Evolutionary conservation across 2,113 vertebrate species (phyloP), one percentile per base, ranked within the genome.

Genomic region (Saguinus midas): DNA sequence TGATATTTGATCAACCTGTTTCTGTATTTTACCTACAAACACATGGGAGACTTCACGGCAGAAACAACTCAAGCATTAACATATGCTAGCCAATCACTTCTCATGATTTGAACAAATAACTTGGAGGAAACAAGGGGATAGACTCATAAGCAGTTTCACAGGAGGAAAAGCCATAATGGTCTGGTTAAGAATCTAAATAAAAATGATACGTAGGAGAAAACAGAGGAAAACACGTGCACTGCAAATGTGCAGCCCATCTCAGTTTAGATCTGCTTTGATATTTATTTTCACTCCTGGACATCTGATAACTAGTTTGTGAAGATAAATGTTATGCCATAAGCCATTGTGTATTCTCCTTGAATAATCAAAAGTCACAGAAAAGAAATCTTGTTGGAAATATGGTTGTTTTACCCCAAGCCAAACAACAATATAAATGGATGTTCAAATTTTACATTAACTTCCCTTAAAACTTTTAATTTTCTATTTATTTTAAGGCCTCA

Each of bases 381-480:
- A 96, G 81, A 93, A 94, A 92, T 43, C 95, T 25, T 66, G 17
- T 79, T 37, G 12, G 61, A 0, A 58, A 97, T 94, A 95, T 95
- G 0, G 7, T 96, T 96, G 82, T 96, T 97, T 97, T 85, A 52
- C 45, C 92, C 48, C 40, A 96, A 96, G n/a, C 61, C 64, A 95
- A 81, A 75, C 72, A 97, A 72, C 58, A 72, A 84, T 75, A 75
- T 95, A 97, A 88, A 90, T 87, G 78, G 82, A 50, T 84, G 82
- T 48, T 96, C 95, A 97, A 79, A 6, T 68, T 81, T 88, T 57
- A 58, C 64, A 75, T 52, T 64, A 97, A 97, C 75, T 83, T n/a
- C 83, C 72, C 96, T 98, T 97, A 98, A 81, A 95, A 96, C 90
- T 97, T 98, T 97, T 98, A 97, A 98, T 98, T 98, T 98, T 75